Evolutionary conservation across 2,888 invertebrate genomes (phyloP), one percentile per base, ranked within the genome.

Genomic region (Orthonychiurus folsomi): DNA sequence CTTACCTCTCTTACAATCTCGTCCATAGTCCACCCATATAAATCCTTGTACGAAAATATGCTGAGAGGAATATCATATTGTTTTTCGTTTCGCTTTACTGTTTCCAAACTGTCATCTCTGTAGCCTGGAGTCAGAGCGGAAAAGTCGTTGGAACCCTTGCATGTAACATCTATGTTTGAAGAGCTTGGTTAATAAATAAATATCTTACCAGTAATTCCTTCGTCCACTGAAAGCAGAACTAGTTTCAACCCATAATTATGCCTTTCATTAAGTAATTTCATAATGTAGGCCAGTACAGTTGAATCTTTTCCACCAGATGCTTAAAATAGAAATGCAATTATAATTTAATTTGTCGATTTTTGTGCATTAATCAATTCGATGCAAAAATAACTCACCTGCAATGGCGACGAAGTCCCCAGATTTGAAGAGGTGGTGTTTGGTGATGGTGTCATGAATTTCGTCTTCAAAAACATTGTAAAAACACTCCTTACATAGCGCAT

Each of bases 21-120:
- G 80, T 99, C 99, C 95, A 96, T 96, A 2, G 97, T 96, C 99
- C 99, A 99, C 0, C 96, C 96, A 80, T 97, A 99, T 2, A 99
- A 80, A 73, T 97, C 94, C 80, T 95, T 88, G 76, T 99, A 99
- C 0, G 96, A 96, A 5, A 97, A 80, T 66, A 99, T 93, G 80
- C 91, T 94, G 50, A 99, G 79, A 1, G 93, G 88, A 80, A 99
- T 86, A 73, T 85, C 84, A 80, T 97, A 99, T 77, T 97, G 94
- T 73, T 89, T 86, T 62, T 90, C 83, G 76, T 99, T 99, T 76
- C 88, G 85, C 76, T 95, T 92, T 0, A 99, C 99, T 1, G 96
- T 96, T 79, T 95, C 88, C 61, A 96, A 81, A 76, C 96, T 96
- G 77, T 97, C 96, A 78, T 97, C 96, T 71, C 97, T 81, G 77